These are phyloP conservation scores for Varanus komodoensis DNA, from an alignment of 2,113 vertebrate species.

Conservation along the genomic window DNA sequence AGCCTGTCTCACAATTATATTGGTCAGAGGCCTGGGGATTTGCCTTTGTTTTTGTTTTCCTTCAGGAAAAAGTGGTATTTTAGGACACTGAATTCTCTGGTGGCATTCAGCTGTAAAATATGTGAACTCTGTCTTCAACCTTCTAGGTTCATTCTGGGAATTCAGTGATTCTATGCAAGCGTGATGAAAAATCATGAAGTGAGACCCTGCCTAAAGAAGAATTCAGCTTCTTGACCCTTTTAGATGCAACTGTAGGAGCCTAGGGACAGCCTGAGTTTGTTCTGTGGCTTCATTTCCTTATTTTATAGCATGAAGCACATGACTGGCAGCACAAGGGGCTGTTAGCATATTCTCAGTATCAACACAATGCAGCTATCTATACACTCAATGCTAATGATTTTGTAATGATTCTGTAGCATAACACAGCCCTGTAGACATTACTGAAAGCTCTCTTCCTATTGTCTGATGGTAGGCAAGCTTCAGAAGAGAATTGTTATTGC, in stretches of 20 bases:
- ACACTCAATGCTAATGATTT: constrained; percentile 2
- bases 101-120: not conserved
- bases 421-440: constrained; percentile 21
- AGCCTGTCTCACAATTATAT: no score
- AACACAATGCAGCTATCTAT: not conserved
- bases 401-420: not conserved
- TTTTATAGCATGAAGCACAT: not conserved
- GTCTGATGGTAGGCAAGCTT: not conserved
- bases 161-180: not conserved
- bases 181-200: not conserved
- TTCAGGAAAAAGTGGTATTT: not conserved
- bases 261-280: not conserved
- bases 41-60: no score
- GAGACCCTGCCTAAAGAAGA: not conserved
- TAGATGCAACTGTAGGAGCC: not conserved
- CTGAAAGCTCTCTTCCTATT: not conserved
- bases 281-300: not conserved
- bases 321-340: not conserved
- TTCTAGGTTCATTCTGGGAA: not conserved
- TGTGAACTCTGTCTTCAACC: not conserved
- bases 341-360: not conserved
- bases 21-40: no score
- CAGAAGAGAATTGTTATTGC: not conserved
- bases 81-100: not conserved
- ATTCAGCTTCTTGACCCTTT: not conserved